A percentile compares a stretch with the other conserved stretches of the same genome.
Evolutionary conservation across 2,113 vertebrate species (phyloP).

Genomic region (Geococcyx californianus): DNA sequence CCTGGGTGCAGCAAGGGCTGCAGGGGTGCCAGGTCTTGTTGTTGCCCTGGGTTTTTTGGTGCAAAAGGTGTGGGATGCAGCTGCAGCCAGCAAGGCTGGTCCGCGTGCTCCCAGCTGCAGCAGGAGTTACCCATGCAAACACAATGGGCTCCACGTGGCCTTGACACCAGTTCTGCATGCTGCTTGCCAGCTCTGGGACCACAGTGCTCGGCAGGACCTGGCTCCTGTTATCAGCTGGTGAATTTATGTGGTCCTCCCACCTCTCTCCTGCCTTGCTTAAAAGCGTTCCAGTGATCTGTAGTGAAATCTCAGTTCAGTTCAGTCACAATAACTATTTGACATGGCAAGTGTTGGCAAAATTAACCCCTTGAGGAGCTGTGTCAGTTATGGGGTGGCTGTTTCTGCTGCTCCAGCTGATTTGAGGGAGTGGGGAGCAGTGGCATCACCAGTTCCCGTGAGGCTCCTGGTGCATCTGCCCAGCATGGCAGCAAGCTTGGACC

Average conservation of each 20-base stretch:
- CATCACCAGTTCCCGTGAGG: accelerated
- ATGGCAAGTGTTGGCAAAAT: background rate
- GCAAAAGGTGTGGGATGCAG: background rate
- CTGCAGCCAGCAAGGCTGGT: background rate
- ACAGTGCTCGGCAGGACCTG: background rate
- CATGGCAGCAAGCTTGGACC: accelerated
- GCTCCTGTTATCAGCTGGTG: background rate
- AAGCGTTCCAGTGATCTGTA: background rate
- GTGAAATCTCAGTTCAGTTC: background rate
- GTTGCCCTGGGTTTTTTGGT: background rate
- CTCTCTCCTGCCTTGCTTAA: accelerated
- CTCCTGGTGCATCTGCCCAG: background rate
- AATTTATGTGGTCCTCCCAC: accelerated
- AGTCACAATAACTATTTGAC: accelerated
- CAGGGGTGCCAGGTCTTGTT: background rate
- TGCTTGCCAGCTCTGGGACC: background rate
- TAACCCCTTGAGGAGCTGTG: background rate
- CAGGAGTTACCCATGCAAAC: background rate
- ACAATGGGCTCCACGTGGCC: accelerated
- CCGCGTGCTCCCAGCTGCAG: accelerated
- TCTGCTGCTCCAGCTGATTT: background rate
- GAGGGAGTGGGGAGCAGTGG: background rate
- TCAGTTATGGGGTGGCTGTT: accelerated
- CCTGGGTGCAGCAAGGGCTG: background rate
- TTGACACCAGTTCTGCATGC: accelerated